Conservation (phyloP, 2,113 vertebrate genomes). For the Mobula birostris region DNA sequence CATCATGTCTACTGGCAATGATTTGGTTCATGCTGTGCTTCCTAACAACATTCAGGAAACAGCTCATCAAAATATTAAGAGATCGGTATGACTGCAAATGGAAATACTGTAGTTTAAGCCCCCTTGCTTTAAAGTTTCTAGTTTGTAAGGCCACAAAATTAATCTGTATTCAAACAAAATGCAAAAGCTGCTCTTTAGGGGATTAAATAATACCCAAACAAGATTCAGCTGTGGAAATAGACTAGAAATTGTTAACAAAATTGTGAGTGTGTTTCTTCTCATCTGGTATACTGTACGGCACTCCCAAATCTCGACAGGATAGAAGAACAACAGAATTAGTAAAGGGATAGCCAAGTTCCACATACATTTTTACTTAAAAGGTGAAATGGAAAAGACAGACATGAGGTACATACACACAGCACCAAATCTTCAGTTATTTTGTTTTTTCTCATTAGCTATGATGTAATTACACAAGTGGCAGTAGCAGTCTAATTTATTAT, state of each 20-base stretch:
- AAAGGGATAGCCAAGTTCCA: neutral
- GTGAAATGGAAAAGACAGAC: neutral
- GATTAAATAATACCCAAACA: neutral
- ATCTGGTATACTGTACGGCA: neutral
- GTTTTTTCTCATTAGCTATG: neutral
- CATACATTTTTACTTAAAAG: neutral
- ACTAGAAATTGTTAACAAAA: neutral
- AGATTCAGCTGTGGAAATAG: neutral
- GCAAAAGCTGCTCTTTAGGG: neutral
- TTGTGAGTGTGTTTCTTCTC: neutral
- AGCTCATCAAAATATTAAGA: neutral
- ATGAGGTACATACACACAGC: neutral
- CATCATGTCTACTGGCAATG: conserved; percentile 10
- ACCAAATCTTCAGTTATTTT: neutral
- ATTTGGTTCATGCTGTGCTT: neutral
- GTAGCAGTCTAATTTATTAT: neutral
- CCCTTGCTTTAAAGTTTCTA: neutral
- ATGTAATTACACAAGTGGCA: neutral
- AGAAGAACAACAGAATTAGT: neutral
- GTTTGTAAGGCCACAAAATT: neutral
- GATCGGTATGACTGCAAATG: conserved; percentile 15
- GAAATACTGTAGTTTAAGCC: neutral
- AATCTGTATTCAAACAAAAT: conserved; percentile 23
- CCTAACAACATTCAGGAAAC: neutral
- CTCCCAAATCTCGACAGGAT: neutral